A percentile compares a stretch with the other conserved stretches of the same genome.
These are phyloP conservation scores for Athalia rosae DNA, from an alignment of 2,888 invertebrate species.

Conservation along the genomic window DNA sequence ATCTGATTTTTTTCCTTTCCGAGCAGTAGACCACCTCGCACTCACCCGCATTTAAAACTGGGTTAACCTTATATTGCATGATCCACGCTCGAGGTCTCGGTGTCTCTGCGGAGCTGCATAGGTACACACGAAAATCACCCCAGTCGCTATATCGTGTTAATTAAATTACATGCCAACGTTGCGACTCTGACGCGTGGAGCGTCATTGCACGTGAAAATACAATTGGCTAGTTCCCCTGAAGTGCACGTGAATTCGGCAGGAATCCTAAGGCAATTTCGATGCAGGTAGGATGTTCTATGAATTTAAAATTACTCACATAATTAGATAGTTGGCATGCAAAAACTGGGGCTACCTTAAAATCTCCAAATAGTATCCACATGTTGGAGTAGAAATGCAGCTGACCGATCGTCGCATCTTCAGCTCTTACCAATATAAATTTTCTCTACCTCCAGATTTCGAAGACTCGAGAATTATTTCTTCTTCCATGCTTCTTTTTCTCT, in stretches of 20 bases:
- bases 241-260: slow-evolving; percentile 27
- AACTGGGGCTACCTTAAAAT: too few relatives aligned
- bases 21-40: background rate
- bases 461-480: too few relatives aligned
- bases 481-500: too few relatives aligned
- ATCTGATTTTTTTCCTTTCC: background rate
- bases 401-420: too few relatives aligned
- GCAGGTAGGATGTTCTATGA: background rate
- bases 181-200: slow-evolving; percentile 21
- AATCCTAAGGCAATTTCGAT: background rate
- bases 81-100: background rate
- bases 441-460: too few relatives aligned
- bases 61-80: slow-evolving; percentile 2
- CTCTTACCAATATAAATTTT: too few relatives aligned
- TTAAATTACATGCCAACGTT: slow-evolving; percentile 28
- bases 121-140: slow-evolving; percentile 1
- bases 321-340: background rate
- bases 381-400: too few relatives aligned
- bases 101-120: slow-evolving; percentile 1
- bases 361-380: too few relatives aligned
- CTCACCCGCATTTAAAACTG: background rate
- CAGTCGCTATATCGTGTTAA: slow-evolving; percentile 22
- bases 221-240: slow-evolving; percentile 31
- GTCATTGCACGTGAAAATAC: slow-evolving; percentile 26
- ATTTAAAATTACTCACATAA: slow-evolving; percentile 25